Evolutionary conservation across 2,888 invertebrate species (phyloP), one percentile per base, ranked within the genome.

Genomic region (Yponomeuta plumbellus): DNA sequence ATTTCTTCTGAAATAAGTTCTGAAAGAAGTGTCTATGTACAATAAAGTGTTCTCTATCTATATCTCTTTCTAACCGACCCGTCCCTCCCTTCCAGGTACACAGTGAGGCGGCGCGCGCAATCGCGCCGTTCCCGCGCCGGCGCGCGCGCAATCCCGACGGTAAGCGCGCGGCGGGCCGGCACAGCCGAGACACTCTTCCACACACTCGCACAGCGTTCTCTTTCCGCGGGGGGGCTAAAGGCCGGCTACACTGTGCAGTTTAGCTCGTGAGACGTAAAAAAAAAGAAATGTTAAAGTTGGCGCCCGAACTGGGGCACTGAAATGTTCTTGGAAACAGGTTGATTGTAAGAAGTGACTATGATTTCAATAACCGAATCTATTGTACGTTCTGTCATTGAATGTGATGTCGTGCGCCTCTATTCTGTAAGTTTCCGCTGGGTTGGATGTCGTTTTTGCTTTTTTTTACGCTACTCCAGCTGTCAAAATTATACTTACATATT

Each of bases 101-200:
- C 26, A 34, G 56, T 64, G 44, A 57, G 62, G 62, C 69, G 66
- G 34, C 69, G 61, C 70, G 69, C 40, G n/a, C n/a, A n/a, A 26
- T 26, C 66, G 10, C 34, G 40, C 69, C 57, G 26, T 65, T 34
- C 44, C 40, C 61, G 44, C 61, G n/a, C 57, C 34, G 64, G 65
- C 66, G 58, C 66, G 66, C 65, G 69, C 67, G 68, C 70, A 71
- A 68, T 68, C 77, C 80, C 80, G 78, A 75, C 75, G 76, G 76
- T 75, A 75, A 64, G 67, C 63, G 44, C 69, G 68, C 71, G 67
- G 71, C 73, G 67, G 63, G 69, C 61, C 56, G 5, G 11, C 17
- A 34, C 20, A 17, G 61, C 56, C n/a, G 52, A 52, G 26, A 56
- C 44, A n/a, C 20, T 52, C 26, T 21, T 39, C 40, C 34, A 59